Percentiles rank a stretch among this genome's conserved stretches.
These are phyloP conservation scores for Calephelis nemesis DNA, from an alignment of 1,140 invertebrate genomes.

Conservation along the genomic window DNA sequence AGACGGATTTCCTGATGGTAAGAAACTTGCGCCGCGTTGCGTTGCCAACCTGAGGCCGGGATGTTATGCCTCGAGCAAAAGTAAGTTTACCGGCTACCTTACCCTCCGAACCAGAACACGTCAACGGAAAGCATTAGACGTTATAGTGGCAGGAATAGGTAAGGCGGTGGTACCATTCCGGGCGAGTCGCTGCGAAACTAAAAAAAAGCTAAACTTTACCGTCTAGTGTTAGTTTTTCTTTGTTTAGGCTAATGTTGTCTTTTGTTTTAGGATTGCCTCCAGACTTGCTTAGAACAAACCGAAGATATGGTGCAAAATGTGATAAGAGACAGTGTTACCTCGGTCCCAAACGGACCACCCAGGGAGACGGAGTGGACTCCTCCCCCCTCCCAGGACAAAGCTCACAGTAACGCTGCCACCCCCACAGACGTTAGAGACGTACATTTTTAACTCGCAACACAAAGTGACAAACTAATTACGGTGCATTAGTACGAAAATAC, in stretches of 20 bases:
- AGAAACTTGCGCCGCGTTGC: no score
- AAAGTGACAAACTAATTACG: constrained; percentile 40
- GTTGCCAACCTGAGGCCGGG: no score
- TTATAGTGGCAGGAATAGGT: no score
- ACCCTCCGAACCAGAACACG: no score
- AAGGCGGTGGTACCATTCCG: no score
- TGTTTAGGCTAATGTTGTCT: constrained; percentile 11
- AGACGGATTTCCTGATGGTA: no score
- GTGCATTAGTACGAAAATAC: constrained; percentile 73
- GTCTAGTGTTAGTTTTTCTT: not conserved
- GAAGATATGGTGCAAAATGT: constrained; percentile 84
- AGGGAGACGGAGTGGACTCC: constrained; percentile 83
- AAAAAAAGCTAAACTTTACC: no score
- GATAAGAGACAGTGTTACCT: constrained; percentile 62
- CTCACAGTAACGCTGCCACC: constrained; percentile 86
- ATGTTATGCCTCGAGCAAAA: no score
- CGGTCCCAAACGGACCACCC: constrained; percentile 67
- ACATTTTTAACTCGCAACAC: constrained; percentile 78
- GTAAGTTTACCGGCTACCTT: no score
- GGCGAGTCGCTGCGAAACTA: no score
- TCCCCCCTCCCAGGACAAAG: constrained; percentile 80
- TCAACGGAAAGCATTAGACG: no score
- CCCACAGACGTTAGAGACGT: constrained; percentile 89
- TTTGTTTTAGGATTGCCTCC: constrained; percentile 83
- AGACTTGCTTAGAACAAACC: constrained; percentile 86